Base-by-base conservation (phyloP, 1,140 invertebrate species). In the Globodera ellingtonae region DNA sequence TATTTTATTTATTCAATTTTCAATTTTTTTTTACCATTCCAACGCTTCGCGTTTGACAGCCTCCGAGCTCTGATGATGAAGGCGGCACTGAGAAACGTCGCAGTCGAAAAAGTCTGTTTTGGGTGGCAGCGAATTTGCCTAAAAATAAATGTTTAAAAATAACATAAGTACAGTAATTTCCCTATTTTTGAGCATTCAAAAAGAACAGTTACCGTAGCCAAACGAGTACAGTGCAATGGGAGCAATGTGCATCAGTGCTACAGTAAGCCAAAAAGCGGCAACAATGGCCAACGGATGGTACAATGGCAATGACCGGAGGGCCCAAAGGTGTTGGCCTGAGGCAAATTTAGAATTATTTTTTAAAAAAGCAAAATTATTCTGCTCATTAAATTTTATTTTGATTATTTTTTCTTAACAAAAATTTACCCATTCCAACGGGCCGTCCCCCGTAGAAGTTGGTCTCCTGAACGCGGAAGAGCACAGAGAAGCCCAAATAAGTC, bases 391-490 rank as follows among this genome's bases (percentile, higher is more conserved):
- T 35, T 35, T 2, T 2, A 35, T 35, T 35, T 35, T 35, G 35
- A 35, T 35, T 35, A 86, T 85, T 18, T 35, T 50, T 59, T 70
- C 59, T 84, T 21, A 65, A 10, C 35, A n/a, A n/a, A 48, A 21
- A 52, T 46, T 72, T 62, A 87, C 87, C 88, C 35, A 88, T 71
- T 72, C 88, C 88, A 50, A 88, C 85, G 24, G 87, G 88, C 44
- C 87, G 72, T 18, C 82, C 46, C 50, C 83, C 84, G 76, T 88
- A 72, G 44, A 79, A 78, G 67, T 89, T 88, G n/a, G 87, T 88
- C 77, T 88, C 87, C 75, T 89, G 87, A 65, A 89, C 84, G 24
- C 87, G 82, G 77, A 82, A 89, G 5, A 89, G 78, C 24, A 89
- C 75, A 48, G 80, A 81, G 79, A 89, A 89, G n/a, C 75, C 79